Conservation (phyloP, 2,888 invertebrate species). For the Luperina nickerlii region DNA sequence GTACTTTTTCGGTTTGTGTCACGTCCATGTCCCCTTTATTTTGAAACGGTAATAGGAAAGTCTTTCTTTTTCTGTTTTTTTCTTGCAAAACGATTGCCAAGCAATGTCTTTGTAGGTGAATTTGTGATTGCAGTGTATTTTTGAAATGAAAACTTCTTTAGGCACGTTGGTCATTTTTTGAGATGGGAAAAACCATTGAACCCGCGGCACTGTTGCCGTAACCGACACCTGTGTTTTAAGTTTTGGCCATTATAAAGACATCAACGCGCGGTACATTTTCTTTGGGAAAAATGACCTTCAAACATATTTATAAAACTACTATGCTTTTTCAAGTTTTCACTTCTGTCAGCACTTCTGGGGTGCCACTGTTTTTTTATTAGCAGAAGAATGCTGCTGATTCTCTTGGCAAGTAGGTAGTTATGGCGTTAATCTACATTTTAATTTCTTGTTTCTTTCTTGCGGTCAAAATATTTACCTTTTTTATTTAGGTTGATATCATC, state of each 20-base stretch:
- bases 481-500: background rate
- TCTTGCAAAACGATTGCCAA: background rate
- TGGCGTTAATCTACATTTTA: background rate
- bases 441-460: background rate
- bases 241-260: too few species aligned
- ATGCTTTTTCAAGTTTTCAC: too few species aligned
- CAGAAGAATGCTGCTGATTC: too few species aligned
- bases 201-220: too few species aligned
- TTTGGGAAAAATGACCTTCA: too few species aligned
- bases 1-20: constrained; percentile 22
- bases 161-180: too few species aligned
- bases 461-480: background rate
- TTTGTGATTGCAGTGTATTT: background rate
- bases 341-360: too few species aligned
- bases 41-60: constrained; percentile 3
- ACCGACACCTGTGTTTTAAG: too few species aligned
- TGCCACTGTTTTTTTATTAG: background rate
- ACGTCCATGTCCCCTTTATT: background rate
- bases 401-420: background rate
- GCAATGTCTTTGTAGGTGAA: background rate
- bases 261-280: too few species aligned
- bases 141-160: too few species aligned
- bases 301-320: too few species aligned
- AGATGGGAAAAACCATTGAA: too few species aligned
- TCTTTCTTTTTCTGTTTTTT: background rate